phyloP scores from a whole-genome alignment of 1,140 invertebrate genomes.

The Ctenoplectra terminalis region DNA sequence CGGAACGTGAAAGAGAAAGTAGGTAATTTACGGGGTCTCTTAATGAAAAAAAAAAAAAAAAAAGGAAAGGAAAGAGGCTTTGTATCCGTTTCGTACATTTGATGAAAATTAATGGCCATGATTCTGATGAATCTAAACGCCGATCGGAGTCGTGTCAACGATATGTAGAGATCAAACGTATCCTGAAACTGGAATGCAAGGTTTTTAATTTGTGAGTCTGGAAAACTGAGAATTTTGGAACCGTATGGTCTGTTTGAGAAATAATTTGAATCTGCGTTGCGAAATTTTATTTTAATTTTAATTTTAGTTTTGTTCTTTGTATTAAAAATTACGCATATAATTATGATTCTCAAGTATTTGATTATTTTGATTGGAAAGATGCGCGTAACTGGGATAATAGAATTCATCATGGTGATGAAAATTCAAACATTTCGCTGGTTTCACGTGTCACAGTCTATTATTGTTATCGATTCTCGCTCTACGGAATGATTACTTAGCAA shows the following conservation, averaged over 20 bases:
- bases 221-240: neutral
- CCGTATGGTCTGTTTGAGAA: neutral
- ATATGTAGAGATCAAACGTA: neutral
- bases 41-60: neutral
- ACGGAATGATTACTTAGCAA: conserved; percentile 56
- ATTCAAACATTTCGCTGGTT: neutral
- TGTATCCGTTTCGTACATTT: neutral
- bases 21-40: neutral
- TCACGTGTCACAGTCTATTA: neutral
- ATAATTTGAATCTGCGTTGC: neutral
- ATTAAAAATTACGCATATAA: too few species aligned
- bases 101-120: conserved; percentile 8
- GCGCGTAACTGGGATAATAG: too few species aligned
- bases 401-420: neutral
- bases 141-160: neutral
- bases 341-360: neutral
- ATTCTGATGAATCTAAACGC: conserved; percentile 7
- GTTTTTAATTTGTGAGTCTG: neutral
- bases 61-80: neutral
- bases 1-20: conserved; percentile 7
- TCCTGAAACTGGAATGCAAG: neutral
- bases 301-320: too few species aligned
- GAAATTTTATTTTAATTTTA: neutral
- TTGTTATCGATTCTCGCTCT: conserved; percentile 35
- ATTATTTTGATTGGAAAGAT: neutral